These are phyloP conservation scores for Caloenas nicobarica DNA, from an alignment of 2,113 vertebrate genomes.

Conservation along the genomic window DNA sequence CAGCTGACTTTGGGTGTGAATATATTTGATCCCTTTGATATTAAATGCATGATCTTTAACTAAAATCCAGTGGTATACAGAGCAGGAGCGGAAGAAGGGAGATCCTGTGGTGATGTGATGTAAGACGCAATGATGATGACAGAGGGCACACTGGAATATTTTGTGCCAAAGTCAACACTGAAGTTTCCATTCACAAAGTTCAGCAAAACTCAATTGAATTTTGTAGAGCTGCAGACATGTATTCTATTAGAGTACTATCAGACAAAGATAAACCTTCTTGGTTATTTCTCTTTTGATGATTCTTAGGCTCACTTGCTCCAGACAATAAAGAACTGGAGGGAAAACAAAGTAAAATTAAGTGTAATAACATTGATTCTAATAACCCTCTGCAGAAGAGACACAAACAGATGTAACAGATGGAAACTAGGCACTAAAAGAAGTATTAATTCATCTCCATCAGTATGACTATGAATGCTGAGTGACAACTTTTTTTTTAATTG, in stretches of 20 bases:
- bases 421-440: not conserved
- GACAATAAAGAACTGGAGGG: not conserved
- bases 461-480: not conserved
- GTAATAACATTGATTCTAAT: not conserved
- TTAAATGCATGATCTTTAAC: not conserved
- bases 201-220: not conserved
- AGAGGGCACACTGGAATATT: not conserved
- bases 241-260: not conserved
- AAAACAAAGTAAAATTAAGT: not conserved
- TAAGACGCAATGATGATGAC: not conserved
- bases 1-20: not conserved
- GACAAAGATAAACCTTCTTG: not conserved
- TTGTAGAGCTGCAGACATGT: not conserved
- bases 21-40: not conserved
- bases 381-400: not conserved
- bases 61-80: not conserved
- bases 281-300: not conserved
- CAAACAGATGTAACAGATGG: not conserved
- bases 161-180: not conserved
- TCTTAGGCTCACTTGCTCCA: not conserved
- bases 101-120: not conserved
- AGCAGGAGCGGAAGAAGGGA: not conserved
- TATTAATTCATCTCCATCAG: not conserved
- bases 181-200: not conserved
- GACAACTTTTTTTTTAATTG: not conserved